Evolutionary conservation across 30 jellyfish, hydroid and myxozoan genomes (phyloP).

Genomic region (Aurelia sp.): DNA sequence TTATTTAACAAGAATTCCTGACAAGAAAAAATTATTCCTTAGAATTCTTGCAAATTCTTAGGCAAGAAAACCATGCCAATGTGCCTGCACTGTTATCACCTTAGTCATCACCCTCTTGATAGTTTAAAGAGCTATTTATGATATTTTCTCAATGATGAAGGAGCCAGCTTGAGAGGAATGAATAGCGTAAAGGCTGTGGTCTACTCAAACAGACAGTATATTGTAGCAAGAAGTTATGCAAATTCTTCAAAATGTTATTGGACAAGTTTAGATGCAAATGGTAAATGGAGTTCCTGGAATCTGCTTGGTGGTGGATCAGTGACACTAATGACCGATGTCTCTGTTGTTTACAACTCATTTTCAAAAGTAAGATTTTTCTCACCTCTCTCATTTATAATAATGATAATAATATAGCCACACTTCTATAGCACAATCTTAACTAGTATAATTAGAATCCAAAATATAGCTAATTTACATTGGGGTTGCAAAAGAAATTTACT

Average conservation of each 20-base stretch:
- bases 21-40: no score
- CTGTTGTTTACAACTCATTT: slow-evolving; percentile 79
- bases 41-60: no score
- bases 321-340: slow-evolving; percentile 78
- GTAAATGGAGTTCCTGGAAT: slow-evolving; percentile 60
- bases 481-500: no score
- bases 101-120: no score
- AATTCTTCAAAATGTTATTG: slow-evolving; percentile 74
- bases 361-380: slow-evolving; percentile 64
- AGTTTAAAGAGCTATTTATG: no score
- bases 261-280: slow-evolving; percentile 48
- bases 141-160: slow-evolving; percentile 2
- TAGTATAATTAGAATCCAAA: no score
- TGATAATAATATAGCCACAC: no score
- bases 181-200: slow-evolving; percentile 66
- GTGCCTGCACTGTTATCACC: no score
- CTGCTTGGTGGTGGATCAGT: slow-evolving; percentile 77
- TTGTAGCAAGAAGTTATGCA: slow-evolving; percentile 74
- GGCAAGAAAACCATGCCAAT: no score
- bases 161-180: slow-evolving; percentile 54
- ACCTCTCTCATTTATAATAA: background rate
- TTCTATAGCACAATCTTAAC: no score
- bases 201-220: slow-evolving; percentile 40
- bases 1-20: no score
- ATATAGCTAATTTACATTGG: no score